Percentiles rank a stretch among this genome's conserved stretches.
phyloP scores from a whole-genome alignment of 35 echinoderm and acorn worm genomes.

The Heliocidaris tuberculata region DNA sequence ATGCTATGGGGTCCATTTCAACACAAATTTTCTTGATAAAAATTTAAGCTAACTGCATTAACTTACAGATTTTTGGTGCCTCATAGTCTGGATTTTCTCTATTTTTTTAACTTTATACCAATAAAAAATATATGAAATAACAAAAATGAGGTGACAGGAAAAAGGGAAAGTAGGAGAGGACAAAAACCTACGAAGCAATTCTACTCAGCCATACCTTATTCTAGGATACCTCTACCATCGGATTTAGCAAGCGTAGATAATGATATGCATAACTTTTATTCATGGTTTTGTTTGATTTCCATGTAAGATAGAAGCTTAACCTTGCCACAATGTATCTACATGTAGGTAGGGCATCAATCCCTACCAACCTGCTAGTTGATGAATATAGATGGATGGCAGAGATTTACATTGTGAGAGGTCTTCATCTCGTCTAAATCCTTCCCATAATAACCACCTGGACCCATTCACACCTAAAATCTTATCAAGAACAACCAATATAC shows the following conservation, averaged over 20 bases:
- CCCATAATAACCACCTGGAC: neutral
- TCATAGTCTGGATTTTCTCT: no score
- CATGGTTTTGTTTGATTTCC: neutral
- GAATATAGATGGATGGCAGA: constrained; percentile 3
- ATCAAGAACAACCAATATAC: neutral
- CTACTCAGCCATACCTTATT: no score
- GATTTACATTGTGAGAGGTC: constrained; percentile 11
- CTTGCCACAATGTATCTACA: neutral
- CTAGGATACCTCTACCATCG: no score
- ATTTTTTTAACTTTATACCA: no score
- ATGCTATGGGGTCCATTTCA: no score
- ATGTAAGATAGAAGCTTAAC: neutral
- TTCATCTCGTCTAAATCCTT: constrained; percentile 6
- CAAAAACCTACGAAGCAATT: no score
- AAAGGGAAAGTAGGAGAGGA: no score
- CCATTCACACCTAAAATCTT: neutral
- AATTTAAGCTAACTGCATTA: no score
- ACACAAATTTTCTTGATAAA: no score
- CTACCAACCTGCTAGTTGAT: neutral
- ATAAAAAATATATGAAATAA: no score
- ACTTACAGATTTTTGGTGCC: no score
- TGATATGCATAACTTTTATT: neutral
- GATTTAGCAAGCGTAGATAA: neutral
- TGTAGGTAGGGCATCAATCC: neutral
- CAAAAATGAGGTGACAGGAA: no score